A percentile compares a stretch with the other conserved stretches of the same genome.
Conservation (phyloP, 2,113 vertebrate species). For the Osmerus mordax region DNA sequence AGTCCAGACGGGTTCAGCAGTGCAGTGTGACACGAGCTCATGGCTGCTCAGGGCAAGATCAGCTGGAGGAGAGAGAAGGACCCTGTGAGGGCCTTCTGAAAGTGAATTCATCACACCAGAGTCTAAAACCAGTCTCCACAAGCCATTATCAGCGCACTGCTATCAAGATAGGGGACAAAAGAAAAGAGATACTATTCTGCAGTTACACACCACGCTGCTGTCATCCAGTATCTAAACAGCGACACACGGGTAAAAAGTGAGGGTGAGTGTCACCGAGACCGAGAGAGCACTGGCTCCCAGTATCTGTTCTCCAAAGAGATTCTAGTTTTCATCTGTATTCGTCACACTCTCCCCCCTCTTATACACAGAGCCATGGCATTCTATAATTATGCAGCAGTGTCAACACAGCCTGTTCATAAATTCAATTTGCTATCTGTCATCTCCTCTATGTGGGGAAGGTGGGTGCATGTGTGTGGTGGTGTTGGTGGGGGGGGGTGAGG, state of each 20-base stretch:
- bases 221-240: background rate
- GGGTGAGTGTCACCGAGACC: conserved; percentile 12
- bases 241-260: conserved; percentile 5
- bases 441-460: conserved; percentile 49
- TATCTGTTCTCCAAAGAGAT: background rate
- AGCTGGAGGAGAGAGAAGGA: conserved; percentile 15
- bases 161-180: conserved; percentile 15
- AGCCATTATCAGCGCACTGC: no score
- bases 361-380: conserved; percentile 53
- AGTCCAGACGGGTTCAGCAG: conserved; percentile 6
- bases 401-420: conserved; percentile 67
- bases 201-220: background rate
- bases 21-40: conserved; percentile 24
- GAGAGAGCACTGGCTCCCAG: conserved; percentile 1
- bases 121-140: background rate
- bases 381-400: conserved; percentile 67
- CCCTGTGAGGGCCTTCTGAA: background rate
- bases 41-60: conserved; percentile 25
- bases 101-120: conserved; percentile 4
- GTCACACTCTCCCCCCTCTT: conserved; percentile 24
- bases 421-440: conserved; percentile 73
- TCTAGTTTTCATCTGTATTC: conserved; percentile 29
- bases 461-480: no score
- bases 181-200: conserved; percentile 5
- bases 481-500: background rate